Evolutionary conservation across 2,113 vertebrate species (phyloP).

Genomic region (Oenanthe oenanthe): DNA sequence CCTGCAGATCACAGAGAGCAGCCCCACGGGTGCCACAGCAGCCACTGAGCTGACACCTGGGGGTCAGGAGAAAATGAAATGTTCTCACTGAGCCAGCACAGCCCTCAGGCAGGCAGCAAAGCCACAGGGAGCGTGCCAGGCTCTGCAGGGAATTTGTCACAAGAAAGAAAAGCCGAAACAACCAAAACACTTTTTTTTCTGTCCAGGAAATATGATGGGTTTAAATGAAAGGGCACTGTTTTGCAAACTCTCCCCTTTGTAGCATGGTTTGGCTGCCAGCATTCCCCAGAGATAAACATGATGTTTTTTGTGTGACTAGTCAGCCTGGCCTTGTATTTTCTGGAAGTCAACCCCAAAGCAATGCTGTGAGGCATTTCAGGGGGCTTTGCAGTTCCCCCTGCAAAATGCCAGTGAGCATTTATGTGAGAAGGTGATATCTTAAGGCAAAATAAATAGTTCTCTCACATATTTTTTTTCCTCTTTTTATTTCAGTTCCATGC

Average conservation of each 20-base stretch:
- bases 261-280: not conserved
- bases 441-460: not conserved
- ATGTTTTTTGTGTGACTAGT: not conserved
- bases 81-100: not conserved
- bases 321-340: not conserved
- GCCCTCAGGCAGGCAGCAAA: not conserved
- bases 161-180: not conserved
- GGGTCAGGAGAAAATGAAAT: not conserved
- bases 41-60: not conserved
- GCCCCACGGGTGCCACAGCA: not conserved
- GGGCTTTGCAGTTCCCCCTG: not conserved
- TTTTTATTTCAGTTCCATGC: not conserved
- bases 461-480: not conserved
- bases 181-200: not conserved
- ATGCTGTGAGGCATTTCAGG: not conserved
- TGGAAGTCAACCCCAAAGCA: not conserved
- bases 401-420: not conserved
- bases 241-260: conserved; percentile 8
- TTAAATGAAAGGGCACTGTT: conserved; percentile 7
- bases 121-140: not conserved
- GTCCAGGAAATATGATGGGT: conserved; percentile 3
- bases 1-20: not conserved
- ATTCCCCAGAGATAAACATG: not conserved
- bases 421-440: not conserved
- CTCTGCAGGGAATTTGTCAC: conserved; percentile 5